Conservation (phyloP, 64 coral and sea anemone species). For the Actinia equina region DNA sequence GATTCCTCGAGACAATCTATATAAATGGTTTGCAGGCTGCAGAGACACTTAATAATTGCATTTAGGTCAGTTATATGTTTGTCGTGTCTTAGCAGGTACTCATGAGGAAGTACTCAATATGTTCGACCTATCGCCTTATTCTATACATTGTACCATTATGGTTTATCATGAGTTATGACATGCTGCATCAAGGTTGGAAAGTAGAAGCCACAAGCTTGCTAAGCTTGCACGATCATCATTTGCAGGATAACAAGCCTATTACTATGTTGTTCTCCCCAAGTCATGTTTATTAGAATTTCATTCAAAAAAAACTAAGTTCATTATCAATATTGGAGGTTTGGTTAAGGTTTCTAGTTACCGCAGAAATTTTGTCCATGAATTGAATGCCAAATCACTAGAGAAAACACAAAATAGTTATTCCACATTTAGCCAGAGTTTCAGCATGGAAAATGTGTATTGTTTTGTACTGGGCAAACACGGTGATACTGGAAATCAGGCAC, state of each 20-base stretch:
- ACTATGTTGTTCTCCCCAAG: neutral
- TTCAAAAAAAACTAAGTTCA: neutral
- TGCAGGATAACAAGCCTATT: neutral
- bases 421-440: neutral
- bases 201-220: neutral
- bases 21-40: neutral
- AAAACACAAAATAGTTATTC: neutral
- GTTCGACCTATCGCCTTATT: neutral
- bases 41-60: neutral
- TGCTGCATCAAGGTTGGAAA: neutral
- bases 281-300: neutral
- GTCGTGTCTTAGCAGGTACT: neutral
- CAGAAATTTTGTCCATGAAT: no score
- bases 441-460: neutral
- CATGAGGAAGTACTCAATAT: constrained; percentile 1
- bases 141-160: neutral
- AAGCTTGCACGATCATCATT: neutral
- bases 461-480: neutral
- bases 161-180: neutral
- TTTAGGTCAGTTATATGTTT: neutral
- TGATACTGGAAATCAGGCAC: neutral
- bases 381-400: no score
- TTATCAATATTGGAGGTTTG: no score
- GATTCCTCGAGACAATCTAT: no score
- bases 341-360: no score